These are phyloP conservation scores for Leucophenga maculata DNA, from an alignment of 2,888 invertebrate genomes.

Conservation along the genomic window DNA sequence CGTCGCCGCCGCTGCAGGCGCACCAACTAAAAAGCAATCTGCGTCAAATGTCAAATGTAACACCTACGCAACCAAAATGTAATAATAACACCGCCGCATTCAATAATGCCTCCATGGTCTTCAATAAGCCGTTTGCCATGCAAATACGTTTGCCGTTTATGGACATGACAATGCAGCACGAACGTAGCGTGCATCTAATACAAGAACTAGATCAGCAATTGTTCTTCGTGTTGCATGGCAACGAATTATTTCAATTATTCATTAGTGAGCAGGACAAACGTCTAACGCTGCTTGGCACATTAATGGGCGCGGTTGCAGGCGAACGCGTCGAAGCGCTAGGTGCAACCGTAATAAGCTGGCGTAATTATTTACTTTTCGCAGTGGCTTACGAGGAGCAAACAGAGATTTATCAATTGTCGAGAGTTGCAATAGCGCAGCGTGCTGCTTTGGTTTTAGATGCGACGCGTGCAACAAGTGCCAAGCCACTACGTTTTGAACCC, in stretches of 20 bases:
- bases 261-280: slow-evolving; percentile 54
- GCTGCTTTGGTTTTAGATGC: slow-evolving; percentile 36
- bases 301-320: no score
- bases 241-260: slow-evolving; percentile 60
- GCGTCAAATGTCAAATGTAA: not conserved
- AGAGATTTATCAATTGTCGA: slow-evolving; percentile 63
- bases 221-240: slow-evolving; percentile 63
- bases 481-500: slow-evolving; percentile 51
- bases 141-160: slow-evolving; percentile 64
- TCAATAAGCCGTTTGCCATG: slow-evolving; percentile 31
- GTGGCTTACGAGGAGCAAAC: slow-evolving; percentile 59
- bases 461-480: not conserved
- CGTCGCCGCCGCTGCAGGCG: not conserved
- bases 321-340: not conserved
- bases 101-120: no score
- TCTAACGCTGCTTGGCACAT: slow-evolving; percentile 55
- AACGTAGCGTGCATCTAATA: slow-evolving; percentile 54
- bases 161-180: slow-evolving; percentile 60
- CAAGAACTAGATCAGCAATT: slow-evolving; percentile 55
- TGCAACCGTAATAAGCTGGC: slow-evolving; percentile 55
- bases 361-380: slow-evolving; percentile 56
- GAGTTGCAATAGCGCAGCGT: slow-evolving; percentile 41
- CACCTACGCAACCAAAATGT: not conserved
- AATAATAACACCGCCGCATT: not conserved
- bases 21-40: not conserved